Evolutionary conservation across 2,888 invertebrate species (phyloP).

Genomic region (Eueremaeus valkanovi): DNA sequence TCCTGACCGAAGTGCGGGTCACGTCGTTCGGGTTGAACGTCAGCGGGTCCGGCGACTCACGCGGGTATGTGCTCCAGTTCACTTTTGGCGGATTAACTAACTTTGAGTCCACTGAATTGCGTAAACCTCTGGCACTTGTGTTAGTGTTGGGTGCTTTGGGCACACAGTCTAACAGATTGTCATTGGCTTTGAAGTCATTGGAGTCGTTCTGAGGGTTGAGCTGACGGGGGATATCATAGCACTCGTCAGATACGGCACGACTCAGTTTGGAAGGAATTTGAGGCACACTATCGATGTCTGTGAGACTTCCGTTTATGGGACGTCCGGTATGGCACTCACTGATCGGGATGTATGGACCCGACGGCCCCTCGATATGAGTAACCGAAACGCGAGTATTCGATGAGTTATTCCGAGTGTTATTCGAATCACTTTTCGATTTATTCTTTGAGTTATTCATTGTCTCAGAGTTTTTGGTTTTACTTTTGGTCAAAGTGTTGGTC

Average conservation of each 20-base stretch:
- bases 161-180: slow-evolving; percentile 25
- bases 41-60: slow-evolving; percentile 38
- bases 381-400: slow-evolving; percentile 19
- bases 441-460: neutral
- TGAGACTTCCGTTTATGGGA: slow-evolving; percentile 38
- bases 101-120: neutral
- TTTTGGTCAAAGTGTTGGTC: neutral
- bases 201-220: neutral
- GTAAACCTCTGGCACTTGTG: slow-evolving; percentile 6
- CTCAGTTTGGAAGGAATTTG: slow-evolving; percentile 44
- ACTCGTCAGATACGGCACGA: slow-evolving; percentile 38
- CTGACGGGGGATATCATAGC: slow-evolving; percentile 9
- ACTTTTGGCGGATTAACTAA: slow-evolving; percentile 44
- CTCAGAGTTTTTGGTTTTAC: neutral
- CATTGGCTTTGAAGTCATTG: neutral
- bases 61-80: slow-evolving; percentile 48
- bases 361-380: slow-evolving; percentile 33
- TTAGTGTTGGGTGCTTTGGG: slow-evolving; percentile 14
- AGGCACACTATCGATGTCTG: slow-evolving; percentile 42
- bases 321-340: slow-evolving; percentile 83
- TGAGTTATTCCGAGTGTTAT: neutral
- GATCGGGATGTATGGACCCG: slow-evolving; percentile 72
- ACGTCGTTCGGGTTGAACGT: neutral
- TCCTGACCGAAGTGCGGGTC: slow-evolving; percentile 15
- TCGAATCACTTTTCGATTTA: neutral